phyloP scores from a whole-genome alignment of 23 tunicate species.

The Trididemnum clinides region DNA sequence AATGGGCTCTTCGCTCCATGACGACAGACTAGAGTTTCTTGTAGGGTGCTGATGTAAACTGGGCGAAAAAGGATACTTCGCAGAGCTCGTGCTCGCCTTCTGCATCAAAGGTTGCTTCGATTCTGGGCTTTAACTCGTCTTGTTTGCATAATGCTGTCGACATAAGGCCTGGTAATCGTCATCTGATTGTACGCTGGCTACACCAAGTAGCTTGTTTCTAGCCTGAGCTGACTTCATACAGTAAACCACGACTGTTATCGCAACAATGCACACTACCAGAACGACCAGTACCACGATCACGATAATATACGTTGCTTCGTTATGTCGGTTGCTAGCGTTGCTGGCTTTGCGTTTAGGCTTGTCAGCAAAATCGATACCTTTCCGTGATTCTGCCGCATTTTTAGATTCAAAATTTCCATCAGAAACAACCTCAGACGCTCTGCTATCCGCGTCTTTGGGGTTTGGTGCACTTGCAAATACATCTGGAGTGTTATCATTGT shows the following conservation, averaged over 20 bases:
- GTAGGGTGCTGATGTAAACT: slow-evolving; percentile 11
- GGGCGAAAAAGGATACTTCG: slow-evolving; percentile 50
- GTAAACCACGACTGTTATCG: slow-evolving; percentile 18
- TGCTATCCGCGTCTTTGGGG: too few species aligned
- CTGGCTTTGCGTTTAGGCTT: too few species aligned
- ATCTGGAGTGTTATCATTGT: too few species aligned
- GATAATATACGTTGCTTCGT: slow-evolving; percentile 48
- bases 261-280: slow-evolving; percentile 19
- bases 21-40: slow-evolving; percentile 63
- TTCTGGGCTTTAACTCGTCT: slow-evolving; percentile 36
- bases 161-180: slow-evolving; percentile 83
- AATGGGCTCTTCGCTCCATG: slow-evolving; percentile 89
- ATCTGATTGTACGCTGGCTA: slow-evolving; percentile 17
- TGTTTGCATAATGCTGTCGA: slow-evolving; percentile 92
- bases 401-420: too few species aligned
- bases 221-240: slow-evolving; percentile 48
- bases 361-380: too few species aligned
- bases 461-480: too few species aligned
- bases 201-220: slow-evolving; percentile 28
- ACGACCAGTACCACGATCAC: slow-evolving; percentile 40
- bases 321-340: too few species aligned
- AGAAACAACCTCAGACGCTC: too few species aligned
- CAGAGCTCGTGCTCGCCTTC: too few species aligned
- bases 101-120: not conserved
- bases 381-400: too few species aligned